These are phyloP conservation scores for Drosophila nasuta DNA, from an alignment of 1,140 invertebrate species.

Conservation along the genomic window DNA sequence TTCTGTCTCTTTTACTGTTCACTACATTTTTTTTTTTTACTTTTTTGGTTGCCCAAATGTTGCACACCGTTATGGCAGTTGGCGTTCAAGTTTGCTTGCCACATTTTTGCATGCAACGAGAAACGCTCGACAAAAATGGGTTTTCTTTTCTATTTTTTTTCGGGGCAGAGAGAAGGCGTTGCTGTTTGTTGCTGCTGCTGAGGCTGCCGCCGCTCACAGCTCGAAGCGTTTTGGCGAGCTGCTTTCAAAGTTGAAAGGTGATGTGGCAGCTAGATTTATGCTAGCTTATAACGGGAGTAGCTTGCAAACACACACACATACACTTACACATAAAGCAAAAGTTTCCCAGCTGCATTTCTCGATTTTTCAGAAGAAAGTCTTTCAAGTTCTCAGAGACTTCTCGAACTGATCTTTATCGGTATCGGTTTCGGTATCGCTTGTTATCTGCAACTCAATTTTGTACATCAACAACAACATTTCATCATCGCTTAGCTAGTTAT, in stretches of 20 bases:
- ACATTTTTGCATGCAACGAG: slow-evolving; percentile 77
- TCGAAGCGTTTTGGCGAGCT: slow-evolving; percentile 53
- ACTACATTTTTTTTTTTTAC: slow-evolving; percentile 6
- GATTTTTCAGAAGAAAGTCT: background rate
- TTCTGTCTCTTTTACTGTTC: slow-evolving; percentile 13
- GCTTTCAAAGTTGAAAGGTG: slow-evolving; percentile 50
- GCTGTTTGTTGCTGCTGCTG: slow-evolving; percentile 44
- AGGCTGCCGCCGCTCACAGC: slow-evolving; percentile 43
- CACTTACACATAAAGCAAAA: background rate
- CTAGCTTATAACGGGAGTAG: slow-evolving; percentile 20
- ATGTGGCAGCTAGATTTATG: slow-evolving; percentile 50
- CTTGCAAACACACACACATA: background rate
- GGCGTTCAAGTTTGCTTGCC: slow-evolving; percentile 59
- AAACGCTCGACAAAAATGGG: slow-evolving; percentile 56
- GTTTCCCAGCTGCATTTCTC: slow-evolving; percentile 1
- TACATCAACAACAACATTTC: background rate
- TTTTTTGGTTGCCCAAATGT: slow-evolving; percentile 61
- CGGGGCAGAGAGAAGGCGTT: slow-evolving; percentile 72
- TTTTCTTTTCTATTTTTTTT: slow-evolving; percentile 54
- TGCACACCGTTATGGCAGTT: slow-evolving; percentile 67
- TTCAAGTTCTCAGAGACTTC: background rate
- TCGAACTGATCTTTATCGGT: too few species aligned
- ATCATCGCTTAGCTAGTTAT: background rate
- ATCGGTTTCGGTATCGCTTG: too few species aligned
- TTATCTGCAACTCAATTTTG: background rate